phyloP scores from a whole-genome alignment of 2,113 vertebrate genomes.

The Python bivittatus region DNA sequence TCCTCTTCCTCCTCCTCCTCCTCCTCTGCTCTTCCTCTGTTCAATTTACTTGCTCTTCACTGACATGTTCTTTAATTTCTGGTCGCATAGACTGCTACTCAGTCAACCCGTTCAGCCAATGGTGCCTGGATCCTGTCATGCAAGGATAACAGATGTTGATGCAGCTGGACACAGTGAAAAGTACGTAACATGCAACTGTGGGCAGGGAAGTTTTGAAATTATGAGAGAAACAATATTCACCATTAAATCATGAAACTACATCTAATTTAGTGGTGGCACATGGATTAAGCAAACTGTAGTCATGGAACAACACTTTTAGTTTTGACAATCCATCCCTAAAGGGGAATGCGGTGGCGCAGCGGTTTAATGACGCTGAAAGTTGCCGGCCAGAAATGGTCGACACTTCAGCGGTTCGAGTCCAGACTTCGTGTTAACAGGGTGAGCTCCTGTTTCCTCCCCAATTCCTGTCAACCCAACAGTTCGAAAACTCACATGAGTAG shows the following conservation, averaged over 20 bases:
- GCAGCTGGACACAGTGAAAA: constrained; percentile 71
- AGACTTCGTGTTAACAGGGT: too few species aligned
- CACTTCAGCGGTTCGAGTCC: too few species aligned
- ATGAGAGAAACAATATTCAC: neutral
- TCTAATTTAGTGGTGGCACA: neutral
- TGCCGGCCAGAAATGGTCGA: too few species aligned
- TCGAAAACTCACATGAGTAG: too few species aligned
- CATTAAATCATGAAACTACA: neutral
- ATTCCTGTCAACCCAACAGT: too few species aligned
- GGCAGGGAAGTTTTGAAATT: neutral
- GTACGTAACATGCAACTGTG: constrained; percentile 66
- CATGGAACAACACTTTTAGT: neutral
- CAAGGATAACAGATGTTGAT: constrained; percentile 72
- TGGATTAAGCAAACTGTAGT: neutral
- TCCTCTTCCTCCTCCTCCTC: neutral
- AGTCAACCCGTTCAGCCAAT: constrained; percentile 84
- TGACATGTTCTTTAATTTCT: constrained; percentile 2
- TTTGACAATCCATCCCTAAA: neutral
- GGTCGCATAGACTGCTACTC: constrained; percentile 71
- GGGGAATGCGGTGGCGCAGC: too few species aligned
- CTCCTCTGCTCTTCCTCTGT: fast-evolving
- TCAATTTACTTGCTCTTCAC: neutral
- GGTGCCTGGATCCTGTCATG: constrained; percentile 79
- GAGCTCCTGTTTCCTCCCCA: too few species aligned
- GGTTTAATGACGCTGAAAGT: too few species aligned